Percentiles rank a stretch among this genome's conserved stretches.
phyloP scores from a whole-genome alignment of 2,113 vertebrate genomes.

The Notechis scutatus region DNA sequence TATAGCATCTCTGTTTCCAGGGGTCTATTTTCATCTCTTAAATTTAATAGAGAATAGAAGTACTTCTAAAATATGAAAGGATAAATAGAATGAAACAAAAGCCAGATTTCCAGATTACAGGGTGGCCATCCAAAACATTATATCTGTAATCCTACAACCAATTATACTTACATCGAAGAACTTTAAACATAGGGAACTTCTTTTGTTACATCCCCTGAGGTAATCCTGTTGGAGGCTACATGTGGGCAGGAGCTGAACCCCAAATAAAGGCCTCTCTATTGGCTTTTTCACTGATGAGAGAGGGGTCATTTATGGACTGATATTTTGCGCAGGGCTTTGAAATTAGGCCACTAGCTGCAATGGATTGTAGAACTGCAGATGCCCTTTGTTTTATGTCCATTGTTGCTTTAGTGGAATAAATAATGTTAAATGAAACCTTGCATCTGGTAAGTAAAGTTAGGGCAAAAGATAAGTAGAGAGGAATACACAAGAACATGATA shows the following conservation, averaged over 20 bases:
- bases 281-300: neutral
- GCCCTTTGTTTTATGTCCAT: neutral
- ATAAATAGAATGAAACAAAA: slow-evolving; percentile 22
- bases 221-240: neutral
- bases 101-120: neutral
- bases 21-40: neutral
- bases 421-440: neutral
- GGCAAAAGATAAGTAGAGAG: neutral
- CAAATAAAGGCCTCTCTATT: neutral
- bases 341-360: neutral
- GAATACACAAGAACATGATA: neutral
- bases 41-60: neutral
- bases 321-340: neutral
- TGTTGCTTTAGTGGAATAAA: neutral
- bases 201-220: neutral
- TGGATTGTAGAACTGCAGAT: neutral
- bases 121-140: neutral
- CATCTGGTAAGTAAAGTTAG: neutral
- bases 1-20: slow-evolving; percentile 43
- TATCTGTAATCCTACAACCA: neutral
- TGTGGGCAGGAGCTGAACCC: neutral
- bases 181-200: neutral
- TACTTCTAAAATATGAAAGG: neutral
- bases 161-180: neutral
- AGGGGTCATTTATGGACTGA: neutral